Base-by-base conservation (phyloP, 2,888 invertebrate species). In the Spilarctia lutea region DNA sequence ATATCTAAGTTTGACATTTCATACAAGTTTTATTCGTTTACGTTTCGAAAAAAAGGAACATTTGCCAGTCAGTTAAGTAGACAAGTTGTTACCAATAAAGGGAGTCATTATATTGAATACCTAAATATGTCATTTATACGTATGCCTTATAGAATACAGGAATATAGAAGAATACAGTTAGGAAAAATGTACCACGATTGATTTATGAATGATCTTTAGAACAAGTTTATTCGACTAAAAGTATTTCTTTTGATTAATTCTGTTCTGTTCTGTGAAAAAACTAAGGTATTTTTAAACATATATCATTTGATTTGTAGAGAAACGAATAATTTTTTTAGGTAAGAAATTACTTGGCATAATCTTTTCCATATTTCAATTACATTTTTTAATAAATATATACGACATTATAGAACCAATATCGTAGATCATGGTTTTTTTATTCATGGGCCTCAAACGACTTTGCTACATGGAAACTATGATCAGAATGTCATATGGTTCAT, bases 101-200 rank as follows among this genome's bases (percentile, higher is more conserved):
- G 20, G 6, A 48, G 48, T 20, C 20, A 20, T 20, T 48, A 48
- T 48, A 20, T 18, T 3, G 45, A 18, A 45, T 45, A 45, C 42
- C 42, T 45, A 45, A 4, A 18, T 45, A 48, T 48, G 3, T 24
- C 24, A 52, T 52, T 52, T 52, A 52, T 24, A 24, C 6, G 48
- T 48, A n/a, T 48, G 48, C 48, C 16, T 42, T 11, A 3, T 45
- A 20, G 48, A 48, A 48, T 6, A 52, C 6, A 24, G 24, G 52
- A 56, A 56, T n/a, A n/a, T 11, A 56, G n/a, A 56, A 56, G 52
- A 56, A 56, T 56, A 56, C 52, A 56, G 52, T 56, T n/a, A 56
- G 24, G 6, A 56, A 56, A 10, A 56, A 20, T 56, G 24, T 45
- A 45, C 3, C 11, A 56, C n/a, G 10, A n/a, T n/a, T 56, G 52